Conservation (phyloP, 2,113 vertebrate genomes). For the Thamnaconus septentrionalis region DNA sequence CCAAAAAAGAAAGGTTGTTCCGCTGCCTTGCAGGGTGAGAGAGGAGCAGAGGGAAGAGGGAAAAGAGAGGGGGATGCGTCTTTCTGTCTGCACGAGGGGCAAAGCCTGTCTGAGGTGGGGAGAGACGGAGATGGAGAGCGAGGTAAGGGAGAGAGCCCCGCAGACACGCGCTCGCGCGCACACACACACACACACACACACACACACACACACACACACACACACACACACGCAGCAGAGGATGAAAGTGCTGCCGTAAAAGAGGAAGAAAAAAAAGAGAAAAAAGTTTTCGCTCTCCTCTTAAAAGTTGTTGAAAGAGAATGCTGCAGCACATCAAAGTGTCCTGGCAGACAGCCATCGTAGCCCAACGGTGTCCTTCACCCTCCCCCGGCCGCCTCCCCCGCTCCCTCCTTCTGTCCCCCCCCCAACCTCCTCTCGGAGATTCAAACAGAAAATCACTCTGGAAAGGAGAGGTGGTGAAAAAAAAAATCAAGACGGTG, state of each 20-base stretch:
- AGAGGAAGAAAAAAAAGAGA: background rate
- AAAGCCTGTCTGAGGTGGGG: constrained; percentile 31
- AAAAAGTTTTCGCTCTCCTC: constrained; percentile 60
- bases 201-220: constrained; percentile 21
- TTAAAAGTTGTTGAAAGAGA: constrained; percentile 74
- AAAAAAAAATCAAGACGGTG: background rate
- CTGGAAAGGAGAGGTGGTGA: constrained; percentile 1
- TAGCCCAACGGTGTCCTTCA: constrained; percentile 70
- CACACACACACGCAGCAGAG: constrained; percentile 37
- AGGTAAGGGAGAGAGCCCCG: constrained; percentile 24
- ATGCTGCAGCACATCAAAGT: constrained; percentile 71
- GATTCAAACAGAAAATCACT: constrained; percentile 10
- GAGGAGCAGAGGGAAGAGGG: constrained; percentile 12
- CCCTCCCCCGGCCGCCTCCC: constrained; percentile 33
- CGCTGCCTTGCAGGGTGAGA: too few species aligned
- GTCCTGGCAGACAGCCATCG: constrained; percentile 69
- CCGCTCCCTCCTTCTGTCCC: constrained; percentile 1
- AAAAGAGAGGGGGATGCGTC: background rate
- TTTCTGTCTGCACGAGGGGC: constrained; percentile 35
- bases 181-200: constrained; percentile 27
- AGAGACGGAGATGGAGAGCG: constrained; percentile 25
- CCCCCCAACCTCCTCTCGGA: constrained; percentile 3
- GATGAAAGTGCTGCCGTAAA: constrained; percentile 67
- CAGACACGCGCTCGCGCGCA: constrained; percentile 12
- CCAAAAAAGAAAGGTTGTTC: too few species aligned